Evolutionary conservation across 1,140 invertebrate species (phyloP).

Genomic region (Drosophila orena): DNA sequence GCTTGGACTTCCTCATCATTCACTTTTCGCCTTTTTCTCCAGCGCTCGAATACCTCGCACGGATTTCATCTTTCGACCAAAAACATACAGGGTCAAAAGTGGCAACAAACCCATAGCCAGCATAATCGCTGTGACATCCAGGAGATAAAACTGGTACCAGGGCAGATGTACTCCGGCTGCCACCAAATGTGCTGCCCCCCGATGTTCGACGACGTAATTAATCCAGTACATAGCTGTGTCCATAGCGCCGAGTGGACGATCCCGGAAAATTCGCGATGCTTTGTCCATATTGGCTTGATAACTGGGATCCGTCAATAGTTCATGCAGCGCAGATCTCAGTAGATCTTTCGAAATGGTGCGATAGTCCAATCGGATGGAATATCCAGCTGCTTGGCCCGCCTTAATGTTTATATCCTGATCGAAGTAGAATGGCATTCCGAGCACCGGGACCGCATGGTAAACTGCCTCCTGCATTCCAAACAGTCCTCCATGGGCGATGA

Average conservation of each 20-base stretch:
- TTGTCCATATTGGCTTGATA: background rate
- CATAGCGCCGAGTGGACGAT: background rate
- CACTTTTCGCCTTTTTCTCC: background rate
- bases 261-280: background rate
- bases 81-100: slow-evolving; percentile 1
- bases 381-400: slow-evolving; percentile 37
- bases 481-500: slow-evolving; percentile 88
- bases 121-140: slow-evolving; percentile 19
- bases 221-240: background rate
- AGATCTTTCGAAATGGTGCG: slow-evolving; percentile 29
- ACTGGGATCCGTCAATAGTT: background rate
- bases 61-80: background rate
- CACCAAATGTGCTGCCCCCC: background rate
- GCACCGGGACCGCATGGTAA: slow-evolving; percentile 87
- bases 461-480: slow-evolving; percentile 87
- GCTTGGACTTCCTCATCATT: too few relatives aligned
- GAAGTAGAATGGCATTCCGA: slow-evolving; percentile 87
- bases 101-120: slow-evolving; percentile 17
- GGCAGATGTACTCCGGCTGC: background rate
- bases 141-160: slow-evolving; percentile 3
- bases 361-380: slow-evolving; percentile 50
- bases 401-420: slow-evolving; percentile 85
- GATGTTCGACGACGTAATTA: background rate
- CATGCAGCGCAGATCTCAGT: background rate
- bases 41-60: too few relatives aligned